Conservation (phyloP, 2,797 vertebrate species). For the Phrynocephalus guinanensis region DNA sequence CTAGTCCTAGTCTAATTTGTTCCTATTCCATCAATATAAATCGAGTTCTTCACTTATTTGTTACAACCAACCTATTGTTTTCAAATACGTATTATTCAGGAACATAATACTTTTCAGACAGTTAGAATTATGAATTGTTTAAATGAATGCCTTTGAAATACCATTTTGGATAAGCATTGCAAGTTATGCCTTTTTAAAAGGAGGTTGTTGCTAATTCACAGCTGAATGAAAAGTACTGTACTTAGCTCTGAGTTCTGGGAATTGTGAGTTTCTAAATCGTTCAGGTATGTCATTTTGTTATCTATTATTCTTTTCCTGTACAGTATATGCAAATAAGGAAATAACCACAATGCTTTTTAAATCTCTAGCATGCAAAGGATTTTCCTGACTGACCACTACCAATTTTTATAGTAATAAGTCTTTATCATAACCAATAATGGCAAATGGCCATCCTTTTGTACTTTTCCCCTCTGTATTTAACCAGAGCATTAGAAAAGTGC, state of each 20-base stretch:
- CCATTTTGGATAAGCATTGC: not conserved
- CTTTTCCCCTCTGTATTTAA: slow-evolving; percentile 37
- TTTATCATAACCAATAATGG: slow-evolving; percentile 41
- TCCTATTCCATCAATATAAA: not conserved
- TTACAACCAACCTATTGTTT: not conserved
- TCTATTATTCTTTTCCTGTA: not conserved
- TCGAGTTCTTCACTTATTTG: not conserved
- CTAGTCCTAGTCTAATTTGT: not conserved
- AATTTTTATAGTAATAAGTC: slow-evolving; percentile 49
- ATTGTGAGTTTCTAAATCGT: not conserved
- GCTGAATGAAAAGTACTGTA: not conserved
- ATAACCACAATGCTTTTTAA: not conserved
- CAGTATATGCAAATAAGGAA: slow-evolving; percentile 35
- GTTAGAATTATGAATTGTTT: not conserved
- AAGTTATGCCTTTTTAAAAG: not conserved
- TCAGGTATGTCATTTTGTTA: not conserved
- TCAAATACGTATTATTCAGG: not conserved
- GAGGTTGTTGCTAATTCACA: slow-evolving; percentile 27
- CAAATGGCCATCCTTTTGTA: slow-evolving; percentile 42
- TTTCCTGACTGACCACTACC: not conserved
- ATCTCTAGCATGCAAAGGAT: not conserved
- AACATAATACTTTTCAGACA: not conserved
- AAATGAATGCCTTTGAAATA: not conserved
- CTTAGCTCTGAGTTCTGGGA: not conserved
- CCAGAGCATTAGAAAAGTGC: not conserved